Percentiles rank a stretch among this genome's conserved stretches.
Conservation (phyloP, 2,888 invertebrate genomes). For the Dryadula phaetusa region DNA sequence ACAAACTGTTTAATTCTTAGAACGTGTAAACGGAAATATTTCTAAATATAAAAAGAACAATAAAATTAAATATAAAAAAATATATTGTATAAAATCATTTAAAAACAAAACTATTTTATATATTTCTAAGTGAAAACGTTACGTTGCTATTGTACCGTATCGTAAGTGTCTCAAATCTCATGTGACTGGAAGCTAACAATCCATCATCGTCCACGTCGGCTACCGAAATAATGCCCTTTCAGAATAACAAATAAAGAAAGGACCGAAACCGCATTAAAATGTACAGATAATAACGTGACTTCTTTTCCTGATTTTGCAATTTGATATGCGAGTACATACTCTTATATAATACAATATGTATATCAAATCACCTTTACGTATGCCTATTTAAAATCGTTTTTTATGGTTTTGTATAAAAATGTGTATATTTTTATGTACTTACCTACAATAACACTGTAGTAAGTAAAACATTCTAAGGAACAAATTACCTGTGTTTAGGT, state of each 20-base stretch:
- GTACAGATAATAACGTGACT: constrained; percentile 27
- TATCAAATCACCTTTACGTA: too few relatives aligned
- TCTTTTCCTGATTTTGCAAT: constrained; percentile 17
- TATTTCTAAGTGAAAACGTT: background rate
- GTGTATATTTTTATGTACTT: too few relatives aligned
- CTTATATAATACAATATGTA: too few relatives aligned
- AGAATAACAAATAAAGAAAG: constrained; percentile 57
- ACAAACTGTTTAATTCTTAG: too few relatives aligned
- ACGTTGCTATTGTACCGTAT: constrained; percentile 53
- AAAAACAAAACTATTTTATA: background rate
- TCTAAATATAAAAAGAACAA: too few relatives aligned
- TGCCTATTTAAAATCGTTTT: too few relatives aligned
- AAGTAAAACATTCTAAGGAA: too few relatives aligned
- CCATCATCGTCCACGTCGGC: constrained; percentile 76
- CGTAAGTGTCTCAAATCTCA: constrained; percentile 68
- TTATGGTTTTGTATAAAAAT: too few relatives aligned
- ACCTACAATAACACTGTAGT: too few relatives aligned
- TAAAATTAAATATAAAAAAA: background rate
- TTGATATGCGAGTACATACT: too few relatives aligned
- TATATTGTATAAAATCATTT: background rate
- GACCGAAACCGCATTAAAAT: constrained; percentile 39
- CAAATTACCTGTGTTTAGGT: too few relatives aligned
- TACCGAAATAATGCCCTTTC: constrained; percentile 67
- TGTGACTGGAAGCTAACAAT: constrained; percentile 72
- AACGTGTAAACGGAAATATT: too few relatives aligned